phyloP scores from a whole-genome alignment of 2,797 vertebrate species.

The Enteromius thamalakanensis region DNA sequence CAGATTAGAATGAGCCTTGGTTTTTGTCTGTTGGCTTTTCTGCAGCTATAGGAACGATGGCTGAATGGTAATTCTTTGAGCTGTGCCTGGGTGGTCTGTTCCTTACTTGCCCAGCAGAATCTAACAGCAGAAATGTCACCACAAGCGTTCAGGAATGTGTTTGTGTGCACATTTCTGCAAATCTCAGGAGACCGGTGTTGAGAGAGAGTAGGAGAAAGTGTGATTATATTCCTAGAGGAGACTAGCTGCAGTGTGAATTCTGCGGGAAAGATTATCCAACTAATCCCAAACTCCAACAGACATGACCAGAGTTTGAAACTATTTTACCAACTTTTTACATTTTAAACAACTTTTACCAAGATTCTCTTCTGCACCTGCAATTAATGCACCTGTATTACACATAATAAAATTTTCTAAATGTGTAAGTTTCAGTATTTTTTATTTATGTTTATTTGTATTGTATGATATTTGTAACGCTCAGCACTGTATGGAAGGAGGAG shows the following conservation, averaged over 20 bases:
- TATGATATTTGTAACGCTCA: no score
- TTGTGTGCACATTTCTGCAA: constrained; percentile 19
- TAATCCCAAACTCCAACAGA: constrained; percentile 20
- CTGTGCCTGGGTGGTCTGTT: constrained; percentile 19
- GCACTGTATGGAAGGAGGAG: no score
- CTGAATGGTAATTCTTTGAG: constrained; percentile 5
- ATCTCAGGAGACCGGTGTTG: constrained; percentile 26
- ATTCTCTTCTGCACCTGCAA: neutral
- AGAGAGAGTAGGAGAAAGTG: constrained; percentile 32
- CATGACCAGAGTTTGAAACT: constrained; percentile 12
- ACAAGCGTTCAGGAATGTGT: neutral
- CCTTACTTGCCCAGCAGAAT: constrained; percentile 2
- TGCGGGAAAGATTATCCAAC: neutral
- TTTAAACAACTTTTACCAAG: neutral
- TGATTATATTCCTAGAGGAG: constrained; percentile 29
- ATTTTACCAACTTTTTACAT: neutral
- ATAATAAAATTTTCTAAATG: neutral
- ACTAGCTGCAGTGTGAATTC: constrained; percentile 11
- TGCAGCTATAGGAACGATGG: constrained; percentile 6
- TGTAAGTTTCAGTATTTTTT: neutral
- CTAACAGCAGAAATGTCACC: constrained; percentile 22
- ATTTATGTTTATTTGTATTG: neutral
- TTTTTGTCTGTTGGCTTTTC: constrained; percentile 21
- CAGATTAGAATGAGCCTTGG: constrained; percentile 16
- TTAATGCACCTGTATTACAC: neutral